Conservation (phyloP, 2,113 vertebrate species). For the Nematolebias whitei region DNA sequence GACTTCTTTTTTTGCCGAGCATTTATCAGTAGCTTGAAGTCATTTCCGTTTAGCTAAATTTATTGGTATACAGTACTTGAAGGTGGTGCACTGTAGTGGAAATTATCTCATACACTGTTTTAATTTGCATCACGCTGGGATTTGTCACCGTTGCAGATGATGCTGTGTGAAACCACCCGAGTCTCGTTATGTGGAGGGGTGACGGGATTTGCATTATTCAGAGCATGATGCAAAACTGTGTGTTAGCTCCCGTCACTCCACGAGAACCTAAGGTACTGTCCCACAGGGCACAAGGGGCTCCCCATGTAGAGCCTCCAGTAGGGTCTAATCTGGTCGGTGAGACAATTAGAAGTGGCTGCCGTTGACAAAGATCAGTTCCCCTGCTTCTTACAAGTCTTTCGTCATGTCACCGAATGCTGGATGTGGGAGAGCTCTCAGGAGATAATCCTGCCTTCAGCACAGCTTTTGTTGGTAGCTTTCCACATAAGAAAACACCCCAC, state of each 20-base stretch:
- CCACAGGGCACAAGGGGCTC: conserved; percentile 48
- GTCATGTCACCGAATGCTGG: conserved; percentile 21
- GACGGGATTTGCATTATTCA: conserved; percentile 78
- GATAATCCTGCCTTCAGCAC: conserved; percentile 4
- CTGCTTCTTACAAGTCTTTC: conserved; percentile 32
- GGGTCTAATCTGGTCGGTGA: conserved; percentile 21
- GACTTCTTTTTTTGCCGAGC: conserved; percentile 9
- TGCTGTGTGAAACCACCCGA: conserved; percentile 69
- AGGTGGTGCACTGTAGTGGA: conserved; percentile 48
- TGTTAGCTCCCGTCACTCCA: conserved; percentile 71
- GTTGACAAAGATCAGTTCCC: conserved; percentile 48
- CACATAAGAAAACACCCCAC: conserved; percentile 22
- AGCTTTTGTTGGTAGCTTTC: conserved; percentile 24
- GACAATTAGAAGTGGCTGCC: conserved; percentile 61
- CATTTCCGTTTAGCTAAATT: conserved; percentile 45
- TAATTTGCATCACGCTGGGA: conserved; percentile 75
- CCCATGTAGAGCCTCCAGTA: conserved; percentile 37
- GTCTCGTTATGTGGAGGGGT: conserved; percentile 77
- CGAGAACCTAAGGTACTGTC: conserved; percentile 49
- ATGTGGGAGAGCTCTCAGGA: conserved; percentile 17
- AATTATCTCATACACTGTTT: conserved; percentile 72
- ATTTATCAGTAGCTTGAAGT: conserved; percentile 51
- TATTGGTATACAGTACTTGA: conserved; percentile 50
- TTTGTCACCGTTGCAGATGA: conserved; percentile 73
- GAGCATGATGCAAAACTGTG: conserved; percentile 59